Conservation (phyloP, 2,888 invertebrate species). For the Acrocera orbiculus region DNA sequence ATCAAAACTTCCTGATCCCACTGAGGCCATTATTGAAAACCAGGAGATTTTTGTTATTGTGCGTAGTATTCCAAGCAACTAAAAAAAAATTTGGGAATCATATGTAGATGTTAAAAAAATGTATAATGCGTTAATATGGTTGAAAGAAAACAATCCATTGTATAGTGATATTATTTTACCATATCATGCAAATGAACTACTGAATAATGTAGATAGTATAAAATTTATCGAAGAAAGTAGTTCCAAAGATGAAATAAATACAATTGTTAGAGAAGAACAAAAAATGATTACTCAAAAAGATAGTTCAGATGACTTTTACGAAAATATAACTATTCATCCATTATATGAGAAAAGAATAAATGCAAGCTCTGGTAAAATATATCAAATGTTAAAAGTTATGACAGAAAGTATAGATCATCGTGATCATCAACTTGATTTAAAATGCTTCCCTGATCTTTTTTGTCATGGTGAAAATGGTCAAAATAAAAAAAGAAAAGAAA, state of each 20-base stretch:
- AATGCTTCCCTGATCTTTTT: constrained; percentile 15
- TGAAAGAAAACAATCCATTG: constrained; percentile 18
- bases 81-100: constrained; percentile 15
- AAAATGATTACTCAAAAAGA: constrained; percentile 10
- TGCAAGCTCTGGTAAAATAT: constrained; percentile 12
- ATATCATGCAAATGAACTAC: constrained; percentile 4
- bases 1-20: constrained; percentile 17
- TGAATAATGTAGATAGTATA: constrained; percentile 4
- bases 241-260: constrained; percentile 1
- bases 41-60: constrained; percentile 20
- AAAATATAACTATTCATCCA: constrained; percentile 11
- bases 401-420: constrained; percentile 13
- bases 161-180: constrained; percentile 17
- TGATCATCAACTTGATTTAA: constrained; percentile 12
- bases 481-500: constrained; percentile 8
- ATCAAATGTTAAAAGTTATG: constrained; percentile 14
- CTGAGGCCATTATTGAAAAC: constrained; percentile 15
- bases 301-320: constrained; percentile 12
- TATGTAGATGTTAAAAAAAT: constrained; percentile 19
- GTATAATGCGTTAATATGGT: constrained; percentile 15
- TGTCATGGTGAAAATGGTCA: constrained; percentile 11
- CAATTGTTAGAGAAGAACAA: constrained; percentile 5
- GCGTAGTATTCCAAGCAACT: constrained; percentile 18
- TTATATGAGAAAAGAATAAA: constrained; percentile 14
- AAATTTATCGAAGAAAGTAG: constrained; percentile 2